Conservation (phyloP, 2,113 vertebrate species). For the Cynoglossus semilaevis region DNA sequence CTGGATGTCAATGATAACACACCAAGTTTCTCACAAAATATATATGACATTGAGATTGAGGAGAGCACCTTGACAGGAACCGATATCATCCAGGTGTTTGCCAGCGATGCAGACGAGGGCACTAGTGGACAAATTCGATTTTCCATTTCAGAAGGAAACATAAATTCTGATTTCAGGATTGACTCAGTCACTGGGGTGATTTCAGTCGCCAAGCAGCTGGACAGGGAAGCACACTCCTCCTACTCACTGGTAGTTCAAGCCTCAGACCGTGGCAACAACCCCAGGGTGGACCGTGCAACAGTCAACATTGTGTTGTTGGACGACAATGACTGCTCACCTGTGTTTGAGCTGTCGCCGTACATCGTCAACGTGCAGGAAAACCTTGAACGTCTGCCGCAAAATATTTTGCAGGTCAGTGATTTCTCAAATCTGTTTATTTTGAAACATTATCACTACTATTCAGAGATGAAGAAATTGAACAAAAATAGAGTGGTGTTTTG, state of each 20-base stretch:
- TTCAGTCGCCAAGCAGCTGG: conserved; percentile 87
- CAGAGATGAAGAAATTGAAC: conserved; percentile 16
- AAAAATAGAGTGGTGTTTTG: conserved; percentile 23
- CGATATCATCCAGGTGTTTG: conserved; percentile 85
- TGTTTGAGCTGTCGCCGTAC: conserved; percentile 91
- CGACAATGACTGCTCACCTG: conserved; percentile 87
- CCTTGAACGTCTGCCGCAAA: conserved; percentile 78
- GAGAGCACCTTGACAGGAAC: conserved; percentile 88
- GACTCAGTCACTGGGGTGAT: conserved; percentile 91
- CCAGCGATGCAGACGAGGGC: conserved; percentile 87
- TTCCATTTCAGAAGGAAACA: conserved; percentile 77
- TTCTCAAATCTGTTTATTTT: background rate
- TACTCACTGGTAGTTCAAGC: conserved; percentile 87
- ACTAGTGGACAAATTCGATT: conserved; percentile 93
- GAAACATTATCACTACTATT: conserved; percentile 15
- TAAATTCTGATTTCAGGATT: conserved; percentile 82
- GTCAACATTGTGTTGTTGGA: conserved; percentile 86
- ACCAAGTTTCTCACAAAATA: conserved; percentile 84
- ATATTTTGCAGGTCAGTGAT: conserved; percentile 87
- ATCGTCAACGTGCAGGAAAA: conserved; percentile 87
- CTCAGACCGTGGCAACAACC: conserved; percentile 86
- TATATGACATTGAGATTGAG: conserved; percentile 85
- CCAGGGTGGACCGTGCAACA: conserved; percentile 78
- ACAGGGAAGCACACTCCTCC: conserved; percentile 80
- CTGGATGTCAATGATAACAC: conserved; percentile 94